A percentile compares a stretch with the other conserved stretches of the same genome.
Conservation (phyloP, 35 echinoderm and acorn worm species). For the Ptychodera flava region DNA sequence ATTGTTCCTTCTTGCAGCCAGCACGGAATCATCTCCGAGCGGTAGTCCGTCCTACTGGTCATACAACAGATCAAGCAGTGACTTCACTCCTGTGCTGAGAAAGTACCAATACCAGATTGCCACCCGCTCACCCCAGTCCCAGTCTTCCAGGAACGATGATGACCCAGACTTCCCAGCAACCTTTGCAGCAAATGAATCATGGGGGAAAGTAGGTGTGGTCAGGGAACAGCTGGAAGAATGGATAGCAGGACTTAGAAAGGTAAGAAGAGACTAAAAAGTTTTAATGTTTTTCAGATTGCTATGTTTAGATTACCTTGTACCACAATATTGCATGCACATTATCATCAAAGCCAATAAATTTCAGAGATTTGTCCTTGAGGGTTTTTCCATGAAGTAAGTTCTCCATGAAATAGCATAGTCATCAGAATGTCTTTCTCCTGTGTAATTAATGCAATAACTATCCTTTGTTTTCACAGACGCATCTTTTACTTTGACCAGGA, state of each 20-base stretch:
- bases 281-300: neutral
- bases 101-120: constrained; percentile 96
- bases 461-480: no score
- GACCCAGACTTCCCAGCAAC: constrained; percentile 93
- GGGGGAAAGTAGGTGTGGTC: constrained; percentile 52
- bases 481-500: no score
- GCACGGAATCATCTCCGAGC: constrained; percentile 77
- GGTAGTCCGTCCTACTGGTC: constrained; percentile 89
- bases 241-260: constrained; percentile 79
- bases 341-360: no score
- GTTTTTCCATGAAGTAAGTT: no score
- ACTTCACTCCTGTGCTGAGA: constrained; percentile 80
- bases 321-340: no score
- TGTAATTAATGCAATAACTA: no score
- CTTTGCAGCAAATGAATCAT: constrained; percentile 64
- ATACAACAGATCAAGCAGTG: constrained; percentile 78
- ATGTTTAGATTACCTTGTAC: neutral
- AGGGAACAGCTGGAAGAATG: constrained; percentile 70
- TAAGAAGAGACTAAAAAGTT: constrained; percentile 30
- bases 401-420: no score
- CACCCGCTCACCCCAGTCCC: constrained; percentile 86
- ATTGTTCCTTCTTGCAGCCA: no score
- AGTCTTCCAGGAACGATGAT: constrained; percentile 54
- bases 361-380: no score
- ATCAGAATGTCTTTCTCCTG: no score